Evolutionary conservation across 2,888 invertebrate species (phyloP).

Genomic region (Odontocerum albicorne): DNA sequence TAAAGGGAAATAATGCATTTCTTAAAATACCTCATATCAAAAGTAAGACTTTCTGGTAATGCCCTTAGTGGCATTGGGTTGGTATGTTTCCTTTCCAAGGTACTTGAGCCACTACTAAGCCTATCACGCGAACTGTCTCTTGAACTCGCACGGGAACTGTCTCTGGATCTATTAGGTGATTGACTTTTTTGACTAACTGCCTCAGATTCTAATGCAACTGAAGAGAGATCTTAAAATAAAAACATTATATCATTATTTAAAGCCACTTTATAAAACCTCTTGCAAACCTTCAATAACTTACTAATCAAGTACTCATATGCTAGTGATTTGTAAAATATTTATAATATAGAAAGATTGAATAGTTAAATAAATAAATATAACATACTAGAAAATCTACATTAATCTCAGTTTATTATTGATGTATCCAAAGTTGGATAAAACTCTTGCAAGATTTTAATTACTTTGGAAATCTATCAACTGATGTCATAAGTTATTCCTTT

Average conservation of each 20-base stretch:
- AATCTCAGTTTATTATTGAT: too few relatives aligned
- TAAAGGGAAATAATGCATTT: conserved; percentile 10
- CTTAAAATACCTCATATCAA: conserved; percentile 75
- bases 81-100: conserved; percentile 50
- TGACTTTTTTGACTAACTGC: conserved; percentile 22
- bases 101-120: conserved; percentile 50
- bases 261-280: neutral
- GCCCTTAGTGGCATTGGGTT: conserved; percentile 60
- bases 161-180: conserved; percentile 44
- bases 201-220: conserved; percentile 70
- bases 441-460: too few relatives aligned
- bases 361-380: too few relatives aligned
- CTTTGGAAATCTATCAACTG: too few relatives aligned
- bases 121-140: conserved; percentile 55
- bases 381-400: too few relatives aligned
- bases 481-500: too few relatives aligned
- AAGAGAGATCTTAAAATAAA: conserved; percentile 67
- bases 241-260: too few relatives aligned
- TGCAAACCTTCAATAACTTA: too few relatives aligned
- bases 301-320: too few relatives aligned
- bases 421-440: too few relatives aligned
- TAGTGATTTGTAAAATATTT: too few relatives aligned
- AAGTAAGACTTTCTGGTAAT: conserved; percentile 80
- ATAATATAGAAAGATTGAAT: too few relatives aligned
- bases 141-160: conserved; percentile 54